Base-by-base conservation (phyloP, 1,140 invertebrate species). In the Pseudomyrmex cubaensis region DNA sequence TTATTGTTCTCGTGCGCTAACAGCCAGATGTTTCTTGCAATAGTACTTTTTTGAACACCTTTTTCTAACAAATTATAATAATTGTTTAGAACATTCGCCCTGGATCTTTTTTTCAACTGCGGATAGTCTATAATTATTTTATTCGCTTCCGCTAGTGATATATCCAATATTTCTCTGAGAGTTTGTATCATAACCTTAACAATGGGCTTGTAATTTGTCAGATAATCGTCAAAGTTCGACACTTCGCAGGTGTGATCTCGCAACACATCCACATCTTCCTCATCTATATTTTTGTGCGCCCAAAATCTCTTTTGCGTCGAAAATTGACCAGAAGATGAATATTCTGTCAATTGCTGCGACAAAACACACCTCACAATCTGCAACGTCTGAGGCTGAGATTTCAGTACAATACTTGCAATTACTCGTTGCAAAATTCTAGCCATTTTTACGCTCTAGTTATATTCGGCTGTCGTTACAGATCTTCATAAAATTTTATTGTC, bases 31-130 rank as follows among this genome's bases (percentile, higher is more conserved):
- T 80, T 61, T 0, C 20, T 50, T 2, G 5, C 1, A 25, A 80
- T 44, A 8, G 54, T 52, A 10, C 0, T 13, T 20, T 61, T 70
- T 12, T 72, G 66, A 9, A 80, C 1, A 2, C 20, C 44, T 35
- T 44, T 44, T 1, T 80, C 54, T 15, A 61, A 4, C 0, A 80
- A 44, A 17, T 61, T 72, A 3, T 80, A 59, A 72, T 80, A 80
- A 72, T 80, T 80, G 15, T 80, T 50, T 10, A 80, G n/a, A 20
- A 80, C 13, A 35, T 80, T 20, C 0, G 20, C 54, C 3, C 76
- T 72, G 4, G 76, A 72, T 17, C 44, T 59, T 3, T 80, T 80
- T 9, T 61, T 80, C 1, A 80, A n/a, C 3, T 80, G 66, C 0
- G 76, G 76, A 59, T 72, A 5, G 0, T 57, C n/a, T 2, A 22